Evolutionary conservation across 2,113 vertebrate genomes (phyloP), one percentile per base, ranked within the genome.

Genomic region (Tachysurus fulvidraco): DNA sequence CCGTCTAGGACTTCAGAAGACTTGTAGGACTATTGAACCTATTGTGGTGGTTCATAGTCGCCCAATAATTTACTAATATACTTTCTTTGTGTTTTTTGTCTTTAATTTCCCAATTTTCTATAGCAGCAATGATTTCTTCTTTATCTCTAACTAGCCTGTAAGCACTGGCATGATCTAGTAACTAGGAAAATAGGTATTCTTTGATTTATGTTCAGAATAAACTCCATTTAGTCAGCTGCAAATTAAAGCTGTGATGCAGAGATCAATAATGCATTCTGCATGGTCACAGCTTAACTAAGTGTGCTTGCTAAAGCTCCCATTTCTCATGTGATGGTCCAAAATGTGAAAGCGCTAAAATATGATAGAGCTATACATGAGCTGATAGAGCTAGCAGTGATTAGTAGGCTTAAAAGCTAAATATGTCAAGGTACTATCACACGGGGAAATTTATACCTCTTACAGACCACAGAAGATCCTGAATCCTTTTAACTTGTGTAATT

Each of bases 201-300:
- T 23, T 89, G 89, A 94, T 94, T 93, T 92, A 93, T 93, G 89
- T 86, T 64, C 83, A 91, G 91, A 90, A 93, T 92, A 94, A 94
- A 94, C 91, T 92, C 90, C 90, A 91, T 91, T 93, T 93, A 93
- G 93, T 93, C 91, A 93, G 92, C 93, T 90, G 89, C 88, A 88
- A 93, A 94, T 94, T 93, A 93, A 85, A 91, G 91, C 89, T 88
- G 91, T 91, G 89, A 92, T 83, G 69, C 85, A 81, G 83, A 86
- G 89, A 94, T 95, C 93, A 88, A 95, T 95, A 95, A 94, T 93
- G 87, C 92, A 93, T 94, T 93, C 91, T 93, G 94, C 93, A 93
- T 86, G 87, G 90, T 91, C 92, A 92, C 91, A 88, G 91, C 91
- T 93, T 93, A 94, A 92, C 88, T 80, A 87, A 50, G 79, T 54